A percentile compares a stretch with the other conserved stretches of the same genome.
phyloP scores from a whole-genome alignment of 2,888 invertebrate genomes.

The Flexamia atlantica region DNA sequence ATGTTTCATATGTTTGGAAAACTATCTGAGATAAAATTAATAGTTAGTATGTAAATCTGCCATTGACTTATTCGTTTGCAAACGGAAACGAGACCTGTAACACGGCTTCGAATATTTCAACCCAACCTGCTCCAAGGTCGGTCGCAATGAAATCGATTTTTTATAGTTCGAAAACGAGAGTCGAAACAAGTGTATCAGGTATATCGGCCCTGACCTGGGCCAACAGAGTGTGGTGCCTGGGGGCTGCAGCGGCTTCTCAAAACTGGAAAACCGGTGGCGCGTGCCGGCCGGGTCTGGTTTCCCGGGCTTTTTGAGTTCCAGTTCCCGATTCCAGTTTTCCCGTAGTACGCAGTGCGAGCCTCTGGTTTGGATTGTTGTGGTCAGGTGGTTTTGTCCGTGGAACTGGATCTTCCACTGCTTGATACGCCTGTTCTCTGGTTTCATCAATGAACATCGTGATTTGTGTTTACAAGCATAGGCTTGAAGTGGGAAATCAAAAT shows the following conservation, averaged over 20 bases:
- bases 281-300: slow-evolving; percentile 25
- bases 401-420: neutral
- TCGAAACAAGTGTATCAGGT: slow-evolving; percentile 29
- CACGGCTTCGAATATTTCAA: slow-evolving; percentile 1
- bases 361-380: neutral
- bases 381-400: neutral
- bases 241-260: neutral
- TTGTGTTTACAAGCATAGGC: too few relatives aligned
- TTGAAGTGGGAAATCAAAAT: too few relatives aligned
- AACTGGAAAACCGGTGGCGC: slow-evolving; percentile 26
- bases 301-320: slow-evolving; percentile 37
- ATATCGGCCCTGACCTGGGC: neutral
- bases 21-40: too few relatives aligned
- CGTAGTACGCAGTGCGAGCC: neutral
- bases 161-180: slow-evolving; percentile 22
- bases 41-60: too few relatives aligned
- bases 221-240: neutral
- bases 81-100: neutral
- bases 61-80: too few relatives aligned
- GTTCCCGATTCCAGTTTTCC: slow-evolving; percentile 8
- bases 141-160: neutral
- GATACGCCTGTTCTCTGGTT: too few relatives aligned
- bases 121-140: slow-evolving; percentile 7
- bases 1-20: too few relatives aligned
- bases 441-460: too few relatives aligned